These are phyloP conservation scores for Miichthys miiuy DNA, from an alignment of 2,797 vertebrate genomes.

Conservation along the genomic window DNA sequence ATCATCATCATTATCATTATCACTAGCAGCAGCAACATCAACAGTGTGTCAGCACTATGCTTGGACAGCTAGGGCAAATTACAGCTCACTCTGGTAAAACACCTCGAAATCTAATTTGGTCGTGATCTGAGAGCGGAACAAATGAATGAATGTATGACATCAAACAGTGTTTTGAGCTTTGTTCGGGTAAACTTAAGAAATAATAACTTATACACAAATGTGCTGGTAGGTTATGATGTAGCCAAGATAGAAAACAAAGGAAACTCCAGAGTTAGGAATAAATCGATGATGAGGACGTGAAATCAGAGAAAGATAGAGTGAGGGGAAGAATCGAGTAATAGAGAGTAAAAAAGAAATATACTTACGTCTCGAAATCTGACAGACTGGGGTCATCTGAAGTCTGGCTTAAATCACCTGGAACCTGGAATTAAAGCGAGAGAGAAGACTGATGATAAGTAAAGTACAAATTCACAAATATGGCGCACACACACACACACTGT, in stretches of 20 bases:
- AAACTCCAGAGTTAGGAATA: not conserved
- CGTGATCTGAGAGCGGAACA: not conserved
- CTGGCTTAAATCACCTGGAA: conserved; percentile 97
- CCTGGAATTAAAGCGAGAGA: conserved; percentile 77
- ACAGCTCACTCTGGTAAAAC: conserved; percentile 40
- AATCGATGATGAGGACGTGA: not conserved
- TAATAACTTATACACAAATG: not conserved
- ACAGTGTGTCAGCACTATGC: conserved; percentile 27
- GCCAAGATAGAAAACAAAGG: not conserved
- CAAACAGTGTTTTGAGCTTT: conserved; percentile 12
- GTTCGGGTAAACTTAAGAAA: not conserved
- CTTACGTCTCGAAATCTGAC: conserved; percentile 99
- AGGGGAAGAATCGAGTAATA: not conserved
- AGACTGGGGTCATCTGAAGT: conserved; percentile 98
- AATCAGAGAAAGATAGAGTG: conserved; percentile 4
- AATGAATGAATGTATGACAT: conserved; percentile 26
- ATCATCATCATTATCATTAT: conserved; percentile 39
- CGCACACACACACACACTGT: too few species aligned
- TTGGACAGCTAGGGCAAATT: conserved; percentile 30
- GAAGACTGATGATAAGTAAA: not conserved
- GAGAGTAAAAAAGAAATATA: conserved; percentile 25
- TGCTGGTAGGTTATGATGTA: not conserved
- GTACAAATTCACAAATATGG: too few species aligned
- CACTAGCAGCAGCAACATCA: conserved; percentile 30
- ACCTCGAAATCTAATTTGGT: conserved; percentile 28